A percentile compares a stretch with the other conserved stretches of the same genome.
Conservation (phyloP, 2,888 invertebrate genomes). For the Athalia rosae region DNA sequence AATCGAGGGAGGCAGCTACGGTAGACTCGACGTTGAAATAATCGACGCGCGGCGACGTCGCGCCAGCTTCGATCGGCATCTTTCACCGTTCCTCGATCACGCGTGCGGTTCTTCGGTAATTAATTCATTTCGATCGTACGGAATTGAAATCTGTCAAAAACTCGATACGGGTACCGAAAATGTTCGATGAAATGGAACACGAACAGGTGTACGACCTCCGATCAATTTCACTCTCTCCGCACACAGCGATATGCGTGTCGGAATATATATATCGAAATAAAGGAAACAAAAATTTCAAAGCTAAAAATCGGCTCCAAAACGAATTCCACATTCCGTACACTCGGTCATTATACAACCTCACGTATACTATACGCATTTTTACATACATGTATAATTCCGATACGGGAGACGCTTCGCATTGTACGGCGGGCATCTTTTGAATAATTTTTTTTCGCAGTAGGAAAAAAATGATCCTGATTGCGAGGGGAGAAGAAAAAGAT, state of each 20-base stretch:
- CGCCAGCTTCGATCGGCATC: too few relatives aligned
- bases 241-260: too few relatives aligned
- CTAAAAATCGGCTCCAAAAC: background rate
- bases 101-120: conserved; percentile 1
- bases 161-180: background rate
- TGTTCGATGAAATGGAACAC: background rate
- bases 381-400: background rate
- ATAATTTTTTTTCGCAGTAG: too few relatives aligned
- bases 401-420: too few relatives aligned
- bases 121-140: background rate
- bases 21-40: too few relatives aligned
- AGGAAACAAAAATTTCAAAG: background rate
- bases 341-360: background rate
- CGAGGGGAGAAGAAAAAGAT: background rate
- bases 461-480: background rate
- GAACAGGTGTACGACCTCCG: too few relatives aligned
- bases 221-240: too few relatives aligned
- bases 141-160: background rate
- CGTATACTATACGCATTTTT: background rate
- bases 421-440: too few relatives aligned
- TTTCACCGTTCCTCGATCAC: background rate
- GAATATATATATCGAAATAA: background rate
- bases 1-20: too few relatives aligned
- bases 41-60: too few relatives aligned
- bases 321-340: too few relatives aligned